Base-by-base conservation (phyloP, 2,888 invertebrate species). In the Acronicta leporina region DNA sequence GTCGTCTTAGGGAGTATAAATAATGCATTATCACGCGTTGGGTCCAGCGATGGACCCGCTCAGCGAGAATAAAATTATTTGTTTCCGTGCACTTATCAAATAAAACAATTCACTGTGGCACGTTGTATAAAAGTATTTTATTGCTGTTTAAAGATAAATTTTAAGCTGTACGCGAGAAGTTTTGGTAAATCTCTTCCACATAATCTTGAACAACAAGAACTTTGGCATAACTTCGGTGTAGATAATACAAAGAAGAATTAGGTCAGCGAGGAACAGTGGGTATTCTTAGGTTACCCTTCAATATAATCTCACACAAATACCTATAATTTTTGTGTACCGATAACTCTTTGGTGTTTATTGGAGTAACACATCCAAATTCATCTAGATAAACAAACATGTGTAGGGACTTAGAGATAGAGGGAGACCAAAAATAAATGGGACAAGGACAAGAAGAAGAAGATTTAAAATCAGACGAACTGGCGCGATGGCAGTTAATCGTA, bases 11-110 rank as follows among this genome's bases (percentile, higher is more conserved):
- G 87, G 85, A 84, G 82, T 87, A 94, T 94, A 94, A 92, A 94
- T 94, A 94, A 94, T 94, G 92, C 93, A 94, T 92, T 91, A 91
- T 92, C 94, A 94, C 92, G 93, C 92, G 87, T 90, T 83, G 87
- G 86, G 84, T 84, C 87, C 78, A 78, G 75, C 80, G 56, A 72
- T 51, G 74, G 67, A 83, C 81, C 83, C 75, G 86, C 87, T 83
- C 85, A 85, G 75, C 63, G 69, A 69, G 87, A 85, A 89, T 90
- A 86, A 89, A 89, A 89, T 91, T 91, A 90, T 90, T 89, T 84
- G 80, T 84, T 83, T 73, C 81, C 84, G 82, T 82, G 80, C 82
- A 84, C 82, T 87, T 85, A 83, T 81, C 81, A 79, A 82, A 78
- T 79, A 78, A 81, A 80, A 81, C 80, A 79, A 81, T 74, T 79